phyloP scores from a whole-genome alignment of 1,140 invertebrate genomes.

The Drosophila baimaii region DNA sequence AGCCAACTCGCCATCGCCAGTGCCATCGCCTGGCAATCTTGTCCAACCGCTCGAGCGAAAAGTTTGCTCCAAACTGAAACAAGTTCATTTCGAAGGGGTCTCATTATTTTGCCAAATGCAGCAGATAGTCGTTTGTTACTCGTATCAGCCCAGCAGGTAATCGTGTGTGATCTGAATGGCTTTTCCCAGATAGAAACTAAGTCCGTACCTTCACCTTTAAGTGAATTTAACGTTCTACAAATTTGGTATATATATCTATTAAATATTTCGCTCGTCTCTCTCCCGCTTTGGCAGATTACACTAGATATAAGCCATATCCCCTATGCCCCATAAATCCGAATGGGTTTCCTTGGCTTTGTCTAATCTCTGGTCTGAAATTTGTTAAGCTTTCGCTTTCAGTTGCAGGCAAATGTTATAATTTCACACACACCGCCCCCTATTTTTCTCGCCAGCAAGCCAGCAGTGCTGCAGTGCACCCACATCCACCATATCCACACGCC shows the following conservation, averaged over 20 bases:
- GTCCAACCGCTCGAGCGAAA: conserved; percentile 68
- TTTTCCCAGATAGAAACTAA: neutral
- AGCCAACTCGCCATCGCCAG: conserved; percentile 31
- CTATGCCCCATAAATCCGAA: conserved; percentile 42
- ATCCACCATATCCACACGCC: conserved; percentile 3
- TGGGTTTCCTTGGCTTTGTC: conserved; percentile 37
- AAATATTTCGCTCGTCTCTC: neutral
- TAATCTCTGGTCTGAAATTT: conserved; percentile 72
- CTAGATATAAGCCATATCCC: conserved; percentile 5
- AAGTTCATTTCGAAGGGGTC: conserved; percentile 70
- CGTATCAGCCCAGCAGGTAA: too few species aligned
- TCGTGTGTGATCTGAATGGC: neutral
- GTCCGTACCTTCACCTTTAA: neutral
- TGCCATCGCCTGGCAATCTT: conserved; percentile 64
- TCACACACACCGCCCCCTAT: conserved; percentile 21
- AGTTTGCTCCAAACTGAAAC: conserved; percentile 64
- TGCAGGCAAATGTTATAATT: conserved; percentile 78
- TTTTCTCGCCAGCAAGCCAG: neutral
- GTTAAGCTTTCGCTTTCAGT: conserved; percentile 75
- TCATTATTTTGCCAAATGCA: conserved; percentile 64
- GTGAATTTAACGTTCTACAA: neutral
- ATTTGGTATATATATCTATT: neutral
- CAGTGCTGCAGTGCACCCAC: neutral
- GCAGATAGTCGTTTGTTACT: conserved; percentile 20
- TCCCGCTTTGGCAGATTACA: neutral